A percentile compares a stretch with the other conserved stretches of the same genome.
These are phyloP conservation scores for Scolopax bukidnonensis DNA, from an alignment of 2,797 vertebrate species.

Conservation along the genomic window DNA sequence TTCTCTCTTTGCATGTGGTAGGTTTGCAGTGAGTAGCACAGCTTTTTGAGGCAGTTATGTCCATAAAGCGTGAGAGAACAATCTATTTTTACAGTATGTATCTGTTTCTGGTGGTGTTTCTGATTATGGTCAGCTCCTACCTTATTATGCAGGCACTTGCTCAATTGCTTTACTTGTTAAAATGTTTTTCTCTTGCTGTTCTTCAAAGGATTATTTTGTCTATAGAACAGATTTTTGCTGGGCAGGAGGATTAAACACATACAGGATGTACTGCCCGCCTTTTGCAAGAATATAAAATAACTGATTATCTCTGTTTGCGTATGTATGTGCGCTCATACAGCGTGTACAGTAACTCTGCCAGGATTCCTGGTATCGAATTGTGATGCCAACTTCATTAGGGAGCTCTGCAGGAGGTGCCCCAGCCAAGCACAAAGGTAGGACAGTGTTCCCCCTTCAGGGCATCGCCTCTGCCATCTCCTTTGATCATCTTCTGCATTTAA, in stretches of 20 bases:
- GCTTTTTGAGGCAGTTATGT: background rate
- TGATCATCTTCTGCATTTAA: background rate
- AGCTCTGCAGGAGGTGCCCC: background rate
- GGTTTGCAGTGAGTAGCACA: background rate
- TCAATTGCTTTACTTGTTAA: background rate
- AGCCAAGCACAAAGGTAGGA: background rate
- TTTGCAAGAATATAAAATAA: background rate
- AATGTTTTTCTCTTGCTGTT: background rate
- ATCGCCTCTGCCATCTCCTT: background rate
- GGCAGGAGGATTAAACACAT: background rate
- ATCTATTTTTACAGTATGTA: background rate
- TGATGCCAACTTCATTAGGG: background rate
- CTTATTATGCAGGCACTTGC: background rate
- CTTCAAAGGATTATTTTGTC: conserved; percentile 1
- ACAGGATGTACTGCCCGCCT: background rate
- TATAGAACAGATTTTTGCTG: background rate
- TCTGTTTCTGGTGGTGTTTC: background rate
- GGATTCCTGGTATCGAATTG: background rate
- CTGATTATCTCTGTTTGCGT: background rate
- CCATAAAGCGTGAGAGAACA: background rate
- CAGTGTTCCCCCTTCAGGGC: background rate
- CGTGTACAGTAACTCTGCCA: background rate
- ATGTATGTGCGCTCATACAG: background rate
- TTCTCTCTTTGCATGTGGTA: background rate
- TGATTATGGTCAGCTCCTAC: background rate